Conservation (phyloP, 1,140 invertebrate genomes). For the Sipha flava region DNA sequence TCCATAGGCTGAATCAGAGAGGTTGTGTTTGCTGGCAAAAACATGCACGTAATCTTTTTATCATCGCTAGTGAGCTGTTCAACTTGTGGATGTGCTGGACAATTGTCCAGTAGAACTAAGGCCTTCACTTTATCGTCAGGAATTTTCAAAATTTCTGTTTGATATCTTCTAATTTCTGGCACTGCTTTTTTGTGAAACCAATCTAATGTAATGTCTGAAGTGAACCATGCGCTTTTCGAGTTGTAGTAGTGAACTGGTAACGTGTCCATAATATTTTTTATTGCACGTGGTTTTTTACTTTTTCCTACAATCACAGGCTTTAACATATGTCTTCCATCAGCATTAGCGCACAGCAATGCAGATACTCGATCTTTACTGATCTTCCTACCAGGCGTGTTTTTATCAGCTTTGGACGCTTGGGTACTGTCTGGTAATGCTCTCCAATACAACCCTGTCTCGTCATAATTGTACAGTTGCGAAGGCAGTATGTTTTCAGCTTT, state of each 20-base stretch:
- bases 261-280: constrained; percentile 36
- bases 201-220: constrained; percentile 31
- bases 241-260: constrained; percentile 15
- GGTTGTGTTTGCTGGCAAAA: constrained; percentile 47
- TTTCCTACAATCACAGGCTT: constrained; percentile 41
- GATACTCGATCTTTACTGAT: constrained; percentile 37
- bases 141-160: constrained; percentile 15
- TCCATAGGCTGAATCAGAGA: constrained; percentile 47
- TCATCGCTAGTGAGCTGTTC: constrained; percentile 43
- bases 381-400: not conserved
- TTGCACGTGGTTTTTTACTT: constrained; percentile 40
- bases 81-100: constrained; percentile 45
- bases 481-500: constrained; percentile 38
- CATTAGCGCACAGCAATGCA: constrained; percentile 43
- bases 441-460: constrained; percentile 41
- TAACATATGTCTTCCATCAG: constrained; percentile 37
- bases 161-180: constrained; percentile 32
- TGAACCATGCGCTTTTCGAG: constrained; percentile 32
- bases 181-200: constrained; percentile 34
- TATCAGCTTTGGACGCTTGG: constrained; percentile 35
- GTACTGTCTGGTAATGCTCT: constrained; percentile 39
- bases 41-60: constrained; percentile 40
- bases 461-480: constrained; percentile 41
- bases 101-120: not conserved
- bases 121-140: not conserved